Conservation (phyloP, 2,113 vertebrate species). For the Crypturellus undulatus region DNA sequence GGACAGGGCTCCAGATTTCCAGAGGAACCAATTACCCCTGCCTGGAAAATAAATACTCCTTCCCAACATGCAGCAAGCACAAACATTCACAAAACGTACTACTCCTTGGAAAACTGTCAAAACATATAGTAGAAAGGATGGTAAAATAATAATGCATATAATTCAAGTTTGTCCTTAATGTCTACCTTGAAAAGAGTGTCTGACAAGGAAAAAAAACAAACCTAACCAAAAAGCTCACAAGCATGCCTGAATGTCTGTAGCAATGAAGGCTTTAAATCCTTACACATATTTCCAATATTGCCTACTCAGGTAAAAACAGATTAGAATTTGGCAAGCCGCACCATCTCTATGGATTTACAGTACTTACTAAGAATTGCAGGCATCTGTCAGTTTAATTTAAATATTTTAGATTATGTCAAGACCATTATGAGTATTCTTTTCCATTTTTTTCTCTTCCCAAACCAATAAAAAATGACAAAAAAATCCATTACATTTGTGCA, state of each 20-base stretch:
- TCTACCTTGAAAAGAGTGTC: background rate
- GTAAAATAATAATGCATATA: background rate
- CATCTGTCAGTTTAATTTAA: background rate
- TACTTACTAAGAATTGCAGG: background rate
- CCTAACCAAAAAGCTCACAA: background rate
- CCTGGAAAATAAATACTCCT: background rate
- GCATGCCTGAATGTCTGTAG: background rate
- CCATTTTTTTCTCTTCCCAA: background rate
- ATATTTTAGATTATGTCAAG: background rate
- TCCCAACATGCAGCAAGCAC: background rate
- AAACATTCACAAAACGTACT: background rate
- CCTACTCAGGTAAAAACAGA: background rate
- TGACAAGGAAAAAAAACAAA: too few relatives aligned
- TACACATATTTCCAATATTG: background rate
- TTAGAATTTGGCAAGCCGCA: background rate
- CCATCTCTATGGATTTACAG: background rate
- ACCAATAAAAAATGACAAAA: background rate
- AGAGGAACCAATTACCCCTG: background rate
- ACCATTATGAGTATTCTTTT: background rate
- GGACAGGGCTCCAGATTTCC: background rate
- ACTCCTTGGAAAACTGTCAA: background rate
- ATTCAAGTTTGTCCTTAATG: background rate
- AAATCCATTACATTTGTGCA: background rate
- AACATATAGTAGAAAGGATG: background rate
- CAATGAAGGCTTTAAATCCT: background rate